phyloP scores from a whole-genome alignment of 2,113 vertebrate genomes.

The Dolichallabes microphthalmus region DNA sequence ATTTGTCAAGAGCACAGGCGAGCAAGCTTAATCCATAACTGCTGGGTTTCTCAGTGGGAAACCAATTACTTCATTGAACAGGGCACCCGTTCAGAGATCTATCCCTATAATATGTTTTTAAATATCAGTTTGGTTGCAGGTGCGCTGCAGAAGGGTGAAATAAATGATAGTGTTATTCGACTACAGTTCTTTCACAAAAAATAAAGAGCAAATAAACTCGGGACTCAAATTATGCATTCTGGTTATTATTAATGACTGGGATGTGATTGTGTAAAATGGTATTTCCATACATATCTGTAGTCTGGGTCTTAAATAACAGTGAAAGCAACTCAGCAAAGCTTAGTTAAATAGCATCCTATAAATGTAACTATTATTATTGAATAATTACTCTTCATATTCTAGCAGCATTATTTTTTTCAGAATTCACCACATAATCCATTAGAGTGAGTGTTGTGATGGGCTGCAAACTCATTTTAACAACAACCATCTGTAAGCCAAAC shows the following conservation, averaged over 20 bases:
- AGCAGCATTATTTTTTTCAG: slow-evolving; percentile 25
- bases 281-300: slow-evolving; percentile 42
- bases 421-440: slow-evolving; percentile 47
- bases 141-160: neutral
- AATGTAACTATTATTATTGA: slow-evolving; percentile 6
- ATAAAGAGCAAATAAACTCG: slow-evolving; percentile 9
- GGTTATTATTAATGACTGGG: slow-evolving; percentile 46
- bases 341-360: neutral
- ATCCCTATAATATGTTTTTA: slow-evolving; percentile 28
- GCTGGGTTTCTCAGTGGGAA: slow-evolving; percentile 46
- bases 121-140: slow-evolving; percentile 11
- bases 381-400: slow-evolving; percentile 5
- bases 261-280: slow-evolving; percentile 50
- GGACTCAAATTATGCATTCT: slow-evolving; percentile 29
- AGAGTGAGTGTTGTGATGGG: slow-evolving; percentile 37
- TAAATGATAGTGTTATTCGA: slow-evolving; percentile 14
- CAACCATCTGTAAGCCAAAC: slow-evolving; percentile 41
- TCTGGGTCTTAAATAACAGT: slow-evolving; percentile 46
- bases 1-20: slow-evolving; percentile 57
- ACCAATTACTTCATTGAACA: slow-evolving; percentile 47
- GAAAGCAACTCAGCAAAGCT: slow-evolving; percentile 23
- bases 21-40: slow-evolving; percentile 49
- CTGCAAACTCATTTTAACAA: slow-evolving; percentile 43
- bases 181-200: slow-evolving; percentile 1
- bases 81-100: slow-evolving; percentile 31